Evolutionary conservation across 2,113 vertebrate genomes (phyloP).

Genomic region (Galemys pyrenaicus): DNA sequence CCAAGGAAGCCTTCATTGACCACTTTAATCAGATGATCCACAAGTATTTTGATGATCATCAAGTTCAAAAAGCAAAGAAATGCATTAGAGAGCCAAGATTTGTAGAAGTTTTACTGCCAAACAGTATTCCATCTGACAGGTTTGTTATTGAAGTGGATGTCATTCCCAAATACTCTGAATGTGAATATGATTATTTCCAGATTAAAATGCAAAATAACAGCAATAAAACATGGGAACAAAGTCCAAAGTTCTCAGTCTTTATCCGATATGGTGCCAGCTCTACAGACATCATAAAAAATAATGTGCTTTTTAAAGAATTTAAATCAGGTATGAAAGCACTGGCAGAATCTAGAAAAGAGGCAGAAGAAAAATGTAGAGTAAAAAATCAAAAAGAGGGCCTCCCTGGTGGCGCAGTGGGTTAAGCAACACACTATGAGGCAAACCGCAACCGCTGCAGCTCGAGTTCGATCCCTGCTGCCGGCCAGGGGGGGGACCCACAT

Average conservation of each 20-base stretch:
- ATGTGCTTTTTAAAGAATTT: constrained; percentile 76
- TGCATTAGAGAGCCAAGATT: constrained; percentile 88
- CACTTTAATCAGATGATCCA: constrained; percentile 69
- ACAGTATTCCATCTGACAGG: constrained; percentile 81
- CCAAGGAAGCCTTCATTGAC: constrained; percentile 70
- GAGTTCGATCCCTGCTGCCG: too few species aligned
- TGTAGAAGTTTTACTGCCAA: constrained; percentile 86
- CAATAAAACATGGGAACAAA: constrained; percentile 64
- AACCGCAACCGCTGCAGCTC: too few species aligned
- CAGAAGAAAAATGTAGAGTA: constrained; percentile 82
- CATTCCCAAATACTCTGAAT: constrained; percentile 82
- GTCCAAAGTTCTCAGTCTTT: constrained; percentile 73
- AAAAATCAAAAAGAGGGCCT: constrained; percentile 65
- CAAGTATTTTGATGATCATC: constrained; percentile 81
- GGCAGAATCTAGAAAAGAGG: constrained; percentile 76
- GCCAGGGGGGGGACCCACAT: too few species aligned
- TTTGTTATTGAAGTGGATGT: constrained; percentile 91
- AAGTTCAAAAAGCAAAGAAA: constrained; percentile 77
- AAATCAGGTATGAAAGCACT: constrained; percentile 58
- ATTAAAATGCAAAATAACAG: constrained; percentile 70
- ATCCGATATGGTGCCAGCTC: constrained; percentile 84
- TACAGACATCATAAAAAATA: constrained; percentile 75
- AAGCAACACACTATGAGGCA: too few species aligned
- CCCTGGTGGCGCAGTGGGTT: too few species aligned
- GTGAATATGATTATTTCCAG: constrained; percentile 81